Conservation (phyloP, 1,140 invertebrate species). For the Drosophila punjabiensis region DNA sequence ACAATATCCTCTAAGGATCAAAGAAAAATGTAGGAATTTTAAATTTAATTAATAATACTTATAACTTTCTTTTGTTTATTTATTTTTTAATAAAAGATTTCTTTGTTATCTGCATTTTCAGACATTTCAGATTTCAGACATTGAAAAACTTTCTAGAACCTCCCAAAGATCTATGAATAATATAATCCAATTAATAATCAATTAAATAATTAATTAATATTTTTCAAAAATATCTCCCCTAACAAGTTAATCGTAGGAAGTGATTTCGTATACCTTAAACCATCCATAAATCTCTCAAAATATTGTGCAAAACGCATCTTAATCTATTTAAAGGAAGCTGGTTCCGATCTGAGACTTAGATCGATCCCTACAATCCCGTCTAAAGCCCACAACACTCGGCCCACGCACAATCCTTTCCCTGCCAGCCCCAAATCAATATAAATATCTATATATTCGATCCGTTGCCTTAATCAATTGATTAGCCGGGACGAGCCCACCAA, state of each 20-base stretch:
- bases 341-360: background rate
- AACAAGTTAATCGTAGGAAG: background rate
- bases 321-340: slow-evolving; percentile 24
- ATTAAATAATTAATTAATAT: background rate
- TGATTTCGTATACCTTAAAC: background rate
- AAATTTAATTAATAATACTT: background rate
- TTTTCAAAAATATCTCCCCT: no score
- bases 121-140: background rate
- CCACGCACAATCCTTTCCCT: slow-evolving; percentile 1
- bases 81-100: background rate
- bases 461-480: slow-evolving; percentile 57
- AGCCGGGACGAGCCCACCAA: slow-evolving; percentile 50
- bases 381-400: slow-evolving; percentile 19
- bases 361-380: slow-evolving; percentile 10
- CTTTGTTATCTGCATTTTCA: background rate
- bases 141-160: background rate
- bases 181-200: background rate
- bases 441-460: background rate
- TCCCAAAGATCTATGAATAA: no score
- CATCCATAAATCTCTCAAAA: slow-evolving; percentile 25
- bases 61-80: background rate
- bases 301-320: slow-evolving; percentile 23
- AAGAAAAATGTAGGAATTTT: rapidly evolving
- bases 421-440: slow-evolving; percentile 18
- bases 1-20: background rate